A percentile compares a stretch with the other conserved stretches of the same genome.
phyloP scores from a whole-genome alignment of 2,888 invertebrate genomes.

The Latheticus oryzae region DNA sequence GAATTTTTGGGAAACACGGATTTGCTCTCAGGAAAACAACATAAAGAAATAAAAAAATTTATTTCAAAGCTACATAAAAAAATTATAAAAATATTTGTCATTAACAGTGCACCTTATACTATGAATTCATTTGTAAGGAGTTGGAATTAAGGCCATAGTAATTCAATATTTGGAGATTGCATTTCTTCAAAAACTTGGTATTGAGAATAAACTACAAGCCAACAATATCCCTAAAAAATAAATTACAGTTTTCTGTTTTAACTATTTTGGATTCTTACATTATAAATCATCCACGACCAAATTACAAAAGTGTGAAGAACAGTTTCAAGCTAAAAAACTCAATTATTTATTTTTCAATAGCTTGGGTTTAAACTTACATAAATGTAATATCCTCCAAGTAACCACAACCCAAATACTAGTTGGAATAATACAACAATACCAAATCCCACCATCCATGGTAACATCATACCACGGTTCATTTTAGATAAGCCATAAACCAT shows the following conservation, averaged over 20 bases:
- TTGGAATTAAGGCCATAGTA: slow-evolving; percentile 74
- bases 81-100: slow-evolving; percentile 25
- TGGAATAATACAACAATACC: slow-evolving; percentile 80
- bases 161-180: slow-evolving; percentile 90
- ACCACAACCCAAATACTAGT: slow-evolving; percentile 84
- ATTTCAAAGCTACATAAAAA: slow-evolving; percentile 13
- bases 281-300: slow-evolving; percentile 87
- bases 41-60: too few species aligned
- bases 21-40: too few species aligned
- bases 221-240: slow-evolving; percentile 82
- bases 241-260: slow-evolving; percentile 16
- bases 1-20: too few species aligned
- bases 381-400: slow-evolving; percentile 89
- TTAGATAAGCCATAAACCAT: slow-evolving; percentile 74
- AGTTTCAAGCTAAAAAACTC: slow-evolving; percentile 74
- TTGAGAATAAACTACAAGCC: slow-evolving; percentile 86
- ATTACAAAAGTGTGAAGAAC: slow-evolving; percentile 81
- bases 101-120: slow-evolving; percentile 18
- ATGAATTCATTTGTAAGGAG: too few species aligned
- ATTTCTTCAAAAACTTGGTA: slow-evolving; percentile 83
- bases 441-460: slow-evolving; percentile 83
- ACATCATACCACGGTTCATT: slow-evolving; percentile 82
- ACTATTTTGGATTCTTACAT: slow-evolving; percentile 75
- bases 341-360: slow-evolving; percentile 1
- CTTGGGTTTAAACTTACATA: slow-evolving; percentile 75